These are phyloP conservation scores for Psittacula derbiana DNA, from an alignment of 2,797 vertebrate genomes.

Conservation along the genomic window DNA sequence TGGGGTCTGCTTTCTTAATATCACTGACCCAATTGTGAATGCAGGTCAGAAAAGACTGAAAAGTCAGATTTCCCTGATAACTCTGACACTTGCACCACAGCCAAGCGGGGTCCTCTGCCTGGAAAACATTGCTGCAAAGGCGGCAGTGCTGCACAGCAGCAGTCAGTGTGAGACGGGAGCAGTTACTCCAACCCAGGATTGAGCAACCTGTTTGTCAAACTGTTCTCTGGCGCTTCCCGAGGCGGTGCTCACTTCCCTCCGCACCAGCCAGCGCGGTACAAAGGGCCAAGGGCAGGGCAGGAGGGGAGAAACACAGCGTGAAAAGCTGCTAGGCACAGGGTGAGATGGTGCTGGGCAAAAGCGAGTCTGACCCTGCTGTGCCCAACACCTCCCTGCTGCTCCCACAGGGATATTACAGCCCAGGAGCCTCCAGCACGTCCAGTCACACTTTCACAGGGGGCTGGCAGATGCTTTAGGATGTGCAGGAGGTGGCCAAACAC, in stretches of 20 bases:
- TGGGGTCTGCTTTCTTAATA: not conserved
- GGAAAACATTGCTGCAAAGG: rapidly evolving
- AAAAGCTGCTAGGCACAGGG: not conserved
- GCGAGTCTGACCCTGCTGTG: not conserved
- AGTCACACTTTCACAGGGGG: not conserved
- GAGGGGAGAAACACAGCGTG: not conserved
- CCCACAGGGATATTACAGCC: not conserved
- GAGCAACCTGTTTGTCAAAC: constrained; percentile 37
- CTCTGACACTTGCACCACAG: not conserved
- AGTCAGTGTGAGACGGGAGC: not conserved
- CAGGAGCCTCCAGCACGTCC: not conserved
- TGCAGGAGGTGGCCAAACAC: not conserved
- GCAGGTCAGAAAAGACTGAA: not conserved
- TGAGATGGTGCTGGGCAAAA: not conserved
- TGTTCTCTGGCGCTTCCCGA: not conserved
- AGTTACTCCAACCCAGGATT: not conserved
- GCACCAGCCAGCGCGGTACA: not conserved
- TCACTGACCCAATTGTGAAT: not conserved
- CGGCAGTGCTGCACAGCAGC: not conserved
- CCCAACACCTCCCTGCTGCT: not conserved
- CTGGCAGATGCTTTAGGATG: not conserved
- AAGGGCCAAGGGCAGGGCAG: not conserved
- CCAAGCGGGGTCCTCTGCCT: not conserved
- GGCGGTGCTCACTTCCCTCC: not conserved
- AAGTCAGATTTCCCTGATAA: not conserved